Evolutionary conservation across 2,888 invertebrate species (phyloP).

Genomic region (Andrena bucephala): DNA sequence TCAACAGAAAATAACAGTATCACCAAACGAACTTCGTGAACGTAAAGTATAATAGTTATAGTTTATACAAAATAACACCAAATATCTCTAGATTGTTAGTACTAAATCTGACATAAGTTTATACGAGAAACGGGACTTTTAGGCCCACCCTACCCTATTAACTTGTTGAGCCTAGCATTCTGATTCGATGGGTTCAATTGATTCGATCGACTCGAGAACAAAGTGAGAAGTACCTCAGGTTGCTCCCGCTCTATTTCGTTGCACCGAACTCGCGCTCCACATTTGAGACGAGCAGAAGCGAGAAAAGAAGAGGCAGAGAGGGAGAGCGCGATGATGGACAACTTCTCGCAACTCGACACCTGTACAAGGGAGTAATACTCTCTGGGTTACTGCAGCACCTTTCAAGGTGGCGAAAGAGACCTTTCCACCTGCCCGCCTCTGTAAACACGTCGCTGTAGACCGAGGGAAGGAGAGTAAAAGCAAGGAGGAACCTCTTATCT

Average conservation of each 20-base stretch:
- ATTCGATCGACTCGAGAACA: too few relatives aligned
- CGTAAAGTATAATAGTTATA: too few relatives aligned
- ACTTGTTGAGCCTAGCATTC: too few relatives aligned
- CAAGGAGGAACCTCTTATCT: slow-evolving; percentile 52
- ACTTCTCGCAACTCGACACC: slow-evolving; percentile 49
- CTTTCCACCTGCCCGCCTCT: slow-evolving; percentile 55
- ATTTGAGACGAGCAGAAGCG: not conserved
- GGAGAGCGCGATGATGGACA: slow-evolving; percentile 19
- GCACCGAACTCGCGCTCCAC: not conserved
- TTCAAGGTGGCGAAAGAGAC: slow-evolving; percentile 56
- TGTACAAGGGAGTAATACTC: slow-evolving; percentile 41
- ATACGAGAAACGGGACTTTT: too few relatives aligned
- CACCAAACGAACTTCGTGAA: too few relatives aligned
- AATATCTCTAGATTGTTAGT: too few relatives aligned
- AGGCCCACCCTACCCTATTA: too few relatives aligned
- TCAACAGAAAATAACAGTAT: too few relatives aligned
- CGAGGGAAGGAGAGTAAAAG: slow-evolving; percentile 24
- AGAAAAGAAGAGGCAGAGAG: not conserved
- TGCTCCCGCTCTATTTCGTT: not conserved
- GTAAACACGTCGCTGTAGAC: slow-evolving; percentile 48
- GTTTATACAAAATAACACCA: too few relatives aligned
- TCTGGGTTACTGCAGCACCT: slow-evolving; percentile 43
- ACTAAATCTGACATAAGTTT: too few relatives aligned
- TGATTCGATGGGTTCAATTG: too few relatives aligned
- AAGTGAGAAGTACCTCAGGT: too few relatives aligned